Base-by-base conservation (phyloP, 2,888 invertebrate species). In the Anarsia innoxiella region DNA sequence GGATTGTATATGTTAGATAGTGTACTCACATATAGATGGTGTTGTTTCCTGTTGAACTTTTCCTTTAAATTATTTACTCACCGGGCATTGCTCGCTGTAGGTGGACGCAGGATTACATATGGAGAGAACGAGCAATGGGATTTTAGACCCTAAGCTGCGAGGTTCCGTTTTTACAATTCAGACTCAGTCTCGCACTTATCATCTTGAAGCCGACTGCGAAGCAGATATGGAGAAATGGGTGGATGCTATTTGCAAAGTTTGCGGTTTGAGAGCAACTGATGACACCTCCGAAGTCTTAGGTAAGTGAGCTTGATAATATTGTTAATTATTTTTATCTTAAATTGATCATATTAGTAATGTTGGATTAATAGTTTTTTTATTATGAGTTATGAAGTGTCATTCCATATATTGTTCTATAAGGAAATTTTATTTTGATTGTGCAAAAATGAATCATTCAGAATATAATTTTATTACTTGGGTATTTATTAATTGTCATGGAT, bases 181-280 rank as follows among this genome's bases (percentile, higher is more conserved):
- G 67, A 96, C 96, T 35, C 93, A 94, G 23, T 92, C 93, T 48
- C 88, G 97, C 51, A 93, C 92, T 19, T 98, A 97, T 69, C 97
- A 95, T 71, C 86, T 98, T 50, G 96, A 96, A 41, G 96, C 97
- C 0, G 96, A 96, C 54, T 92, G 92, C 19, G 96, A 96, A 66
- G 88, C 89, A 30, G 96, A 97, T 59, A 97, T 98, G 97, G 93
- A 92, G 53, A 92, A 92, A 68, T 98, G 98, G 98, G 97, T 97
- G 6, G 93, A 94, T 61, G 94, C 93, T 42, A 93, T 98, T 50
- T 97, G 97, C 72, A 90, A 92, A 72, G 95, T 96, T 27, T 97
- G 97, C 71, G 94, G 95, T 31, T 78, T 96, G 42, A 91, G 93
- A 62, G 90, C 93, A 1, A 89, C 89, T 5, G 88, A 89, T 8